These are phyloP conservation scores for Pseudomyrmex dendroicus DNA, from an alignment of 1,140 invertebrate genomes.

Conservation along the genomic window DNA sequence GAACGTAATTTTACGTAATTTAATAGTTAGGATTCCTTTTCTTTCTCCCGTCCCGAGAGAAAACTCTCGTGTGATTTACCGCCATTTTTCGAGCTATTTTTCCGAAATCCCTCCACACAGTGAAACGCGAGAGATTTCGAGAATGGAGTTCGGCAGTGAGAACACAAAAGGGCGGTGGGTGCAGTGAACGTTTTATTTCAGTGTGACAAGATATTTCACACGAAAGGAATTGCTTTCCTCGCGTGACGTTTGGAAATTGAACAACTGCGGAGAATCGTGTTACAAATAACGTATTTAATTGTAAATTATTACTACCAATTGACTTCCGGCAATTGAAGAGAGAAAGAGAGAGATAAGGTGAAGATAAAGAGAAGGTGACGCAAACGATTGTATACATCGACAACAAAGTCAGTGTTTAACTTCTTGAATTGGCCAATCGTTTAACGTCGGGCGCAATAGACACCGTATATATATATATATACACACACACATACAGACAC, in stretches of 20 bases:
- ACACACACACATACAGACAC: not conserved
- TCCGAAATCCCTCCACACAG: not conserved
- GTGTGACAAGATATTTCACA: not conserved
- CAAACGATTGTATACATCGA: slow-evolving; percentile 23
- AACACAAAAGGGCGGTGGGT: no score
- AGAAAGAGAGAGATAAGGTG: not conserved
- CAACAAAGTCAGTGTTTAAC: slow-evolving; percentile 56
- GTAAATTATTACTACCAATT: not conserved
- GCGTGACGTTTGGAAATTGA: not conserved
- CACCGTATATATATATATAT: not conserved
- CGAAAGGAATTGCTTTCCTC: not conserved
- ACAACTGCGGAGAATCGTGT: not conserved
- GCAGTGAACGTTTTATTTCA: not conserved
- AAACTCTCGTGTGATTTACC: slow-evolving; percentile 20
- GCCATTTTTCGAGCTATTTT: slow-evolving; percentile 2
- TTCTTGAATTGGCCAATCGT: slow-evolving; percentile 58
- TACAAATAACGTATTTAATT: not conserved
- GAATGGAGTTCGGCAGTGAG: not conserved
- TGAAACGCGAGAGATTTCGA: not conserved
- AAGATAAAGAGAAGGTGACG: not conserved
- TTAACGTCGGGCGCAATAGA: slow-evolving; percentile 45
- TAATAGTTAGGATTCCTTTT: slow-evolving; percentile 67
- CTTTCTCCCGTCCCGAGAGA: not conserved
- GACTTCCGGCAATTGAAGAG: not conserved
- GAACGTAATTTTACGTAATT: slow-evolving; percentile 69